A percentile compares a stretch with the other conserved stretches of the same genome.
Evolutionary conservation across 30 jellyfish, hydroid and myxozoan genomes (phyloP).

Genomic region (Sanderia malayensis): DNA sequence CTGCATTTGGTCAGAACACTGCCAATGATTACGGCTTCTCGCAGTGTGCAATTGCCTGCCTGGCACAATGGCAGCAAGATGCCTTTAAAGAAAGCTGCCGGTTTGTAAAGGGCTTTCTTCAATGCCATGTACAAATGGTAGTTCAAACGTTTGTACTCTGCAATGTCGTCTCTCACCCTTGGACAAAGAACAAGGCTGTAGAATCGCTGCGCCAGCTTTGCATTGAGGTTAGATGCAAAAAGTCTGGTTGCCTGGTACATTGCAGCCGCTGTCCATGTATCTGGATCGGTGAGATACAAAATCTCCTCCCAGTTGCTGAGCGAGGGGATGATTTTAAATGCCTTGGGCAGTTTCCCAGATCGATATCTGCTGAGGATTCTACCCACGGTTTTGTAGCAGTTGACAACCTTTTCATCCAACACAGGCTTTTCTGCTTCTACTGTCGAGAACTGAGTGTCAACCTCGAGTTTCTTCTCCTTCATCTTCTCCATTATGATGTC

Average conservation of each 20-base stretch:
- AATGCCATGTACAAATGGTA: constrained; percentile 93
- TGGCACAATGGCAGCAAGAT: constrained; percentile 88
- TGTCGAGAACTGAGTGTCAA: constrained; percentile 74
- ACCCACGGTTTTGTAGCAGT: constrained; percentile 83
- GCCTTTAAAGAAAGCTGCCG: constrained; percentile 98
- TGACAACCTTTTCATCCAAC: constrained; percentile 48
- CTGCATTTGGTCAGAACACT: constrained; percentile 78
- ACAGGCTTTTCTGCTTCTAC: constrained; percentile 34
- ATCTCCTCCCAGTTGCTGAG: constrained; percentile 86
- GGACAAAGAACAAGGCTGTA: constrained; percentile 80
- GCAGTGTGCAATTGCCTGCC: constrained; percentile 85
- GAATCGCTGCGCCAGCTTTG: constrained; percentile 91
- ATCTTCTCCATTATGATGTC: constrained; percentile 91
- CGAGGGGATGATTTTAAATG: constrained; percentile 92
- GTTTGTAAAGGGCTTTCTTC: constrained; percentile 84
- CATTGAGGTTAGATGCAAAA: constrained; percentile 80
- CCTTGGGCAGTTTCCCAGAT: constrained; percentile 93
- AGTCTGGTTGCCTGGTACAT: constrained; percentile 89
- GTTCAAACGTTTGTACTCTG: constrained; percentile 82
- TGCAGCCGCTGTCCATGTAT: constrained; percentile 98
- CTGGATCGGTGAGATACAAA: constrained; percentile 83
- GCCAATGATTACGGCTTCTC: constrained; percentile 94
- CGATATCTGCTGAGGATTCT: constrained; percentile 82
- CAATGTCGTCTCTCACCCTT: constrained; percentile 92
- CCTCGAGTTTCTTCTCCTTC: constrained; percentile 87